Conservation (phyloP, 2,888 invertebrate species). For the Latrodectus hesperus region DNA sequence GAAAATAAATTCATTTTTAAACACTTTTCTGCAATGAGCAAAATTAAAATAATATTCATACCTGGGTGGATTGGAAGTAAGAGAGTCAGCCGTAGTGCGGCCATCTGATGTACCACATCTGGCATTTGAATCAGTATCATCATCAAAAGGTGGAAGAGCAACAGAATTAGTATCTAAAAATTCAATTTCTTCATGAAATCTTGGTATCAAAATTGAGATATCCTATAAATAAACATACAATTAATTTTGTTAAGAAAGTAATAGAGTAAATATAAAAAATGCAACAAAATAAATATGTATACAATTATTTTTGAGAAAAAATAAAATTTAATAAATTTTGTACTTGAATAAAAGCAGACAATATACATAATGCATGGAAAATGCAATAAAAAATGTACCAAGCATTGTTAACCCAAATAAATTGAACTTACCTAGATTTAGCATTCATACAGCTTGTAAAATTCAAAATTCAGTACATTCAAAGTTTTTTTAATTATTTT, state of each 20-base stretch:
- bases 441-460: no score
- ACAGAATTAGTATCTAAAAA: conserved; percentile 78
- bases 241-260: not conserved
- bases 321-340: not conserved
- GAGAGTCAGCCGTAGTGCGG: conserved; percentile 66
- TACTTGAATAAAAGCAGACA: no score
- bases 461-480: no score
- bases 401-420: no score
- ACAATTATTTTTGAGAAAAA: not conserved
- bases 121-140: conserved; percentile 74
- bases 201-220: conserved; percentile 78
- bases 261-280: not conserved
- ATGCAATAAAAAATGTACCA: no score
- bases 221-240: conserved; percentile 71
- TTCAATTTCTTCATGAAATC: conserved; percentile 80
- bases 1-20: no score
- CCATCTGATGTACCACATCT: conserved; percentile 61
- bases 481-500: no score
- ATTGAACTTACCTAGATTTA: no score
- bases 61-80: conserved; percentile 51
- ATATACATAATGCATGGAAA: no score
- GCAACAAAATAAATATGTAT: not conserved
- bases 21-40: no score
- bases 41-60: not conserved
- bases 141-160: conserved; percentile 76